A percentile compares a stretch with the other conserved stretches of the same genome.
Conservation (phyloP, 2,888 invertebrate species). For the Thysanoteuthis rhombus region DNA sequence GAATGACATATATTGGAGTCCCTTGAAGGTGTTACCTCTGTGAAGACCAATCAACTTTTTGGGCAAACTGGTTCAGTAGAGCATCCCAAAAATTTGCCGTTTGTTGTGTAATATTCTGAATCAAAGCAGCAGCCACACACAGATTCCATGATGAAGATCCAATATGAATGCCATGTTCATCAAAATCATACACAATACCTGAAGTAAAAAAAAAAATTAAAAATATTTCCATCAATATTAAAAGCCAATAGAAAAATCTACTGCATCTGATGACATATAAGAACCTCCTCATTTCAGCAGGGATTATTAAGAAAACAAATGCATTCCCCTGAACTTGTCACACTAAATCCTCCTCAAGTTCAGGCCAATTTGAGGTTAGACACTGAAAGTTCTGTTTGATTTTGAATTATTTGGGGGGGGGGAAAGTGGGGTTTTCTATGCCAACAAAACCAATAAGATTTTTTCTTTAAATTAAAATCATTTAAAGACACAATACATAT, state of each 20-base stretch:
- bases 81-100: not conserved
- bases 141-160: not conserved
- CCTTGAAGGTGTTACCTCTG: not conserved
- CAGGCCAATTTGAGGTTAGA: no score
- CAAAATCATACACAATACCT: constrained; percentile 32
- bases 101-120: not conserved
- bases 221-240: not conserved
- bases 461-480: no score
- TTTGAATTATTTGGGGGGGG: no score
- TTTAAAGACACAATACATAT: no score
- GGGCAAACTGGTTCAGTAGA: not conserved
- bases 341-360: no score
- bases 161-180: not conserved
- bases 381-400: no score
- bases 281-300: no score
- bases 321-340: no score
- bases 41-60: not conserved
- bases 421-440: no score
- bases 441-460: no score
- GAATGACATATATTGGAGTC: not conserved
- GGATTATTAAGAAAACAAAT: no score
- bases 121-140: not conserved
- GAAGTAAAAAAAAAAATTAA: not conserved
- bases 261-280: no score
- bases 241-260: not conserved